Conservation (phyloP, 2,113 vertebrate species). For the Oryzias curvinotus region DNA sequence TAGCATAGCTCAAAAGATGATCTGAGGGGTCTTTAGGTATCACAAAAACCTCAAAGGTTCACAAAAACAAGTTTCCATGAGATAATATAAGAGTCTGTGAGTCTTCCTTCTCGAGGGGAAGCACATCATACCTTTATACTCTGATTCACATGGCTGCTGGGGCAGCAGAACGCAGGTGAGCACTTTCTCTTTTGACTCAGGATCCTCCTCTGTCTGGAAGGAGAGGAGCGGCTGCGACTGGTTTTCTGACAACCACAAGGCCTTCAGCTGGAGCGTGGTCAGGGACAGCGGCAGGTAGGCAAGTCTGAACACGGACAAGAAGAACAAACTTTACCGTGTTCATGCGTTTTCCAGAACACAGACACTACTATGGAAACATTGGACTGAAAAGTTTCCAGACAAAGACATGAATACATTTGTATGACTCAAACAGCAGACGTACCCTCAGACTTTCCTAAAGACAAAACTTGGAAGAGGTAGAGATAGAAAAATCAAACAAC, state of each 20-base stretch:
- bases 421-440: constrained; percentile 20
- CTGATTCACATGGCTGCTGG: constrained; percentile 86
- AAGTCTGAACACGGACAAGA: constrained; percentile 75
- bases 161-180: constrained; percentile 97
- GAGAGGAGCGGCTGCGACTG: constrained; percentile 97
- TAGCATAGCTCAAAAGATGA: too few relatives aligned
- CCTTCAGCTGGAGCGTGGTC: constrained; percentile 90
- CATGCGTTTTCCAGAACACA: constrained; percentile 6
- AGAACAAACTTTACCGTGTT: not conserved
- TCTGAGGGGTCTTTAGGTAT: too few relatives aligned
- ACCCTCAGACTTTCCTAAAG: constrained; percentile 4
- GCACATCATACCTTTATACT: constrained; percentile 81
- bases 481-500: constrained; percentile 3
- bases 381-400: constrained; percentile 30
- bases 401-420: constrained; percentile 7
- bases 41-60: too few relatives aligned
- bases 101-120: too few relatives aligned
- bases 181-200: constrained; percentile 88
- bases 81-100: too few relatives aligned
- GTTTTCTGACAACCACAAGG: constrained; percentile 98
- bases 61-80: too few relatives aligned
- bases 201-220: constrained; percentile 92
- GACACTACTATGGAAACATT: constrained; percentile 13
- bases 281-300: constrained; percentile 87
- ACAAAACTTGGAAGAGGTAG: constrained; percentile 20